Conservation (phyloP, 2,888 invertebrate species). For the Ectobius pallidus region DNA sequence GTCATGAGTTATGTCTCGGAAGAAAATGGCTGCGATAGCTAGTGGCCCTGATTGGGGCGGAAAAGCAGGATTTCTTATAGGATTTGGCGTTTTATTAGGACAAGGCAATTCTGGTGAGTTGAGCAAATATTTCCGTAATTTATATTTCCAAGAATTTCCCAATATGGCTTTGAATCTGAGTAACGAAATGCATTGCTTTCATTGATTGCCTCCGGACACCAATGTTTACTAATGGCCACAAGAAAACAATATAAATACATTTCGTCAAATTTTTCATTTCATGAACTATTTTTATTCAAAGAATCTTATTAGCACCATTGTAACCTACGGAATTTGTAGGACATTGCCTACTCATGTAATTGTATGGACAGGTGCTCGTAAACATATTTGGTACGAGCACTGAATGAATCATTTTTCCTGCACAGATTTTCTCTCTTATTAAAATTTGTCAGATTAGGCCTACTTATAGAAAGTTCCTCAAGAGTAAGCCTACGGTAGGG, state of each 20-base stretch:
- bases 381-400: too few relatives aligned
- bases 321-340: not conserved
- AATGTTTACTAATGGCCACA: not conserved
- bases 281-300: not conserved
- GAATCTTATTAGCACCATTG: not conserved
- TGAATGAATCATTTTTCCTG: too few relatives aligned
- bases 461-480: too few relatives aligned
- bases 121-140: slow-evolving; percentile 6
- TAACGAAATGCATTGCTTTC: not conserved
- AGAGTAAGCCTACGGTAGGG: too few relatives aligned
- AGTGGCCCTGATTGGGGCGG: slow-evolving; percentile 36
- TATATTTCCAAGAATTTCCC: not conserved
- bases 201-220: not conserved
- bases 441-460: too few relatives aligned
- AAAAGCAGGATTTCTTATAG: slow-evolving; percentile 43
- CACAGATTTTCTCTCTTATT: too few relatives aligned
- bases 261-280: not conserved
- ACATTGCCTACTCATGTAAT: not conserved
- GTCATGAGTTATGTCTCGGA: not conserved
- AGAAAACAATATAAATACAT: not conserved
- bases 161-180: not conserved
- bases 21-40: slow-evolving; percentile 40
- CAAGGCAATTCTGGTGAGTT: slow-evolving; percentile 43
- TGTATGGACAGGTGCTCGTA: not conserved
- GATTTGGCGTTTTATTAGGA: slow-evolving; percentile 43